These are phyloP conservation scores for Drosophila carrolli DNA, from an alignment of 1,140 invertebrate species.

Conservation along the genomic window DNA sequence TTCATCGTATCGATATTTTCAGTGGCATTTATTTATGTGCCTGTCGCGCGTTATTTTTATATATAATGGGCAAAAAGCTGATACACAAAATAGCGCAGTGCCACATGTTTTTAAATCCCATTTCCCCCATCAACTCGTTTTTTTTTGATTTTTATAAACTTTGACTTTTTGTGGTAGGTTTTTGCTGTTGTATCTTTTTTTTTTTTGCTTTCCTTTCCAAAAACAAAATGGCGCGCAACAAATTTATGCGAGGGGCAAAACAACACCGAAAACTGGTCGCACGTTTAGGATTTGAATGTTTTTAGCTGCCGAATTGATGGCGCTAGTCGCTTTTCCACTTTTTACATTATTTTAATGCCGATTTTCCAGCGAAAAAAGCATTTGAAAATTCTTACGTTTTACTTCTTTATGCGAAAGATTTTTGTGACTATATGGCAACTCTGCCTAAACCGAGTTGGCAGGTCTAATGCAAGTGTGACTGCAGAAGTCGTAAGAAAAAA, in stretches of 20 bases:
- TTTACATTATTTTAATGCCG: slow-evolving; percentile 32
- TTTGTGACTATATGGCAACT: slow-evolving; percentile 12
- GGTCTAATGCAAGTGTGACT: background rate
- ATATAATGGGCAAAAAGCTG: slow-evolving; percentile 24
- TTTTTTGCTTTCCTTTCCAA: slow-evolving; percentile 52
- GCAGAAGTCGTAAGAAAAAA: background rate
- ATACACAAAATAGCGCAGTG: slow-evolving; percentile 30
- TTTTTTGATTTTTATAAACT: slow-evolving; percentile 9
- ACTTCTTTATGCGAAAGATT: slow-evolving; percentile 55
- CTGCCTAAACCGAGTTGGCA: background rate
- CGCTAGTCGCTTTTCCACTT: slow-evolving; percentile 20
- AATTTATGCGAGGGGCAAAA: slow-evolving; percentile 56
- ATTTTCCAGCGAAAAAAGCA: slow-evolving; percentile 51
- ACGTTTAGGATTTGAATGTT: slow-evolving; percentile 2
- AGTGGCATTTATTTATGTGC: slow-evolving; percentile 73
- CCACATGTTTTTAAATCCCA: slow-evolving; percentile 45
- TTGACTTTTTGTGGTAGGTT: slow-evolving; percentile 42
- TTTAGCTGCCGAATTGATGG: background rate
- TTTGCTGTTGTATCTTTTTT: slow-evolving; percentile 41
- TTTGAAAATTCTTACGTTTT: slow-evolving; percentile 75
- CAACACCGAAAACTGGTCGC: slow-evolving; percentile 34
- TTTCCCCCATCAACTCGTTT: slow-evolving; percentile 4
- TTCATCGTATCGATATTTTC: slow-evolving; percentile 82
- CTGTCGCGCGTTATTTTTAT: slow-evolving; percentile 59
- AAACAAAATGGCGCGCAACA: slow-evolving; percentile 78